Base-by-base conservation (phyloP, 2,888 invertebrate species). In the Pristionchus mayeri region DNA sequence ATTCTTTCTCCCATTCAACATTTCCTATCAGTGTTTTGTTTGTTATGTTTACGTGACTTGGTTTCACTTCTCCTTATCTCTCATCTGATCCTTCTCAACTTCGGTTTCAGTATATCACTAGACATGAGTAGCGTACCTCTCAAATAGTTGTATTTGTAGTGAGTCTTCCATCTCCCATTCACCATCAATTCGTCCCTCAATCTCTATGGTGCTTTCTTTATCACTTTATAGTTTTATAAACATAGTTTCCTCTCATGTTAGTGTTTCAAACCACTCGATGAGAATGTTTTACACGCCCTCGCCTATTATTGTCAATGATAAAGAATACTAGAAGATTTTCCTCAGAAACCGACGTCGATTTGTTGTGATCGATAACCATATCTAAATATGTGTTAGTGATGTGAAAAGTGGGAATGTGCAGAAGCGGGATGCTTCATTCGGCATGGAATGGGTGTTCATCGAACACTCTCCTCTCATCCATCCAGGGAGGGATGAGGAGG, bases 191-290 rank as follows among this genome's bases (percentile, higher is more conserved):
- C 37, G 13, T 24, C 30, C 34, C 9, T 63, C n/a, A 6, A 37
- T 44, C 21, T 24, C 7, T 44, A 13, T 16, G 71, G 71, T 71
- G 71, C 71, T 71, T 71, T 71, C 71, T 71, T 24, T 71, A 34
- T 71, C 71, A 71, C 71, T 71, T 71, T n/a, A 44, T 71, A 71
- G 71, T 71, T 71, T 71, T 71, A n/a, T n/a, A n/a, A n/a, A n/a
- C n/a, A n/a, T n/a, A 71, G 71, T 30, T 24, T n/a, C 7, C 7
- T 21, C 71, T 71, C 71, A 44, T 71, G 9, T n/a, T 9, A n/a
- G 13, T 40, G 37, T 71, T 21, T 63, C 30, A 21, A 40, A 63
- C 40, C 71, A 44, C n/a, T n/a, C n/a, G n/a, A n/a, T n/a, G n/a
- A n/a, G n/a, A n/a, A n/a, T n/a, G n/a, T n/a, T n/a, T n/a, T n/a